A percentile compares a stretch with the other conserved stretches of the same genome.
These are phyloP conservation scores for Torymus aiolomorphi DNA, from an alignment of 2,888 invertebrate species.

Conservation along the genomic window DNA sequence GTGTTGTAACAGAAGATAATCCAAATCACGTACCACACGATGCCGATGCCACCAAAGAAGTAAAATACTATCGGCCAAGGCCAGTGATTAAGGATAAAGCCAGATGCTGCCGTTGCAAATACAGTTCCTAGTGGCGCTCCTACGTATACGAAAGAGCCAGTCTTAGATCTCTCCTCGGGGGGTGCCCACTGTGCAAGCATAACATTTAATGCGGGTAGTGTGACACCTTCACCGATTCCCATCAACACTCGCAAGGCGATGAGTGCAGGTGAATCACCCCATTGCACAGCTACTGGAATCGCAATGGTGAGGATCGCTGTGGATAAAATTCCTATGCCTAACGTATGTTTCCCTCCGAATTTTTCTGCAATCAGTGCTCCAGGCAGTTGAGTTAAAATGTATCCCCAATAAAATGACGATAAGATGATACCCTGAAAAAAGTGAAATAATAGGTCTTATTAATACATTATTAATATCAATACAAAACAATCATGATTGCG, in stretches of 20 bases:
- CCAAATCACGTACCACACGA: constrained; percentile 85
- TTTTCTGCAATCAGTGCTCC: constrained; percentile 88
- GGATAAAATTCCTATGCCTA: constrained; percentile 89
- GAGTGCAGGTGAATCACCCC: constrained; percentile 83
- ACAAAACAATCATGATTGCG: no score
- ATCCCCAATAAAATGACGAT: constrained; percentile 91
- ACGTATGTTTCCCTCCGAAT: constrained; percentile 90
- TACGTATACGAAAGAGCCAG: constrained; percentile 88
- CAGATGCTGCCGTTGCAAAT: constrained; percentile 82
- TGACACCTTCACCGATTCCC: constrained; percentile 91
- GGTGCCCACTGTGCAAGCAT: constrained; percentile 90
- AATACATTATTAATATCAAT: no score
- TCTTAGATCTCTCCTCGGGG: constrained; percentile 81
- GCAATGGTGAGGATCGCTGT: constrained; percentile 89
- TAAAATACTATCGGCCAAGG: constrained; percentile 89
- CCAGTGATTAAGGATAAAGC: constrained; percentile 80
- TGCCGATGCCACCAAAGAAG: constrained; percentile 84
- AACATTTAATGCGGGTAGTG: constrained; percentile 89
- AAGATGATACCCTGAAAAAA: constrained; percentile 84
- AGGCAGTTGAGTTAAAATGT: constrained; percentile 88
- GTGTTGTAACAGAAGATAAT: constrained; percentile 74
- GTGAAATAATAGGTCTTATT: no score
- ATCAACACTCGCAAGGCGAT: constrained; percentile 85
- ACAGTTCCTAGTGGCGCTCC: constrained; percentile 86
- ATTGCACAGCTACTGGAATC: constrained; percentile 84